Evolutionary conservation across 2,888 invertebrate genomes (phyloP).

Genomic region (Netelia inedita): DNA sequence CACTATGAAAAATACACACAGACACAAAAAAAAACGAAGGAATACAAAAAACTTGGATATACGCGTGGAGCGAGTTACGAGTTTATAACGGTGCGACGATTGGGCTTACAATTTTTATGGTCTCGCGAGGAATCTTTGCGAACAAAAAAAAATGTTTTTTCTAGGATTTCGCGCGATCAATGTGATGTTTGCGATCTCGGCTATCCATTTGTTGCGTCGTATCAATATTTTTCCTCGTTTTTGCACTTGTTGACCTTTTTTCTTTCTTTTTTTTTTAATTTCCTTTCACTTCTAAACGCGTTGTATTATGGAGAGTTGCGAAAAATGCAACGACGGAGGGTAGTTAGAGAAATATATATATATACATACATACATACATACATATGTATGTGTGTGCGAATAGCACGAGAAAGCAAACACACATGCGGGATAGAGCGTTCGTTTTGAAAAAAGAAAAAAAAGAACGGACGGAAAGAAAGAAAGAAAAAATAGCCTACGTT

Average conservation of each 20-base stretch:
- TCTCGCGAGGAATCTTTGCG: constrained; percentile 44
- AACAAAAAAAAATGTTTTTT: constrained; percentile 5
- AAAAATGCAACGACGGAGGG: constrained; percentile 9
- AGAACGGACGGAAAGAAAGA: constrained; percentile 45
- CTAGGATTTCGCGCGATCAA: background rate
- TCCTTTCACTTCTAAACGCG: background rate
- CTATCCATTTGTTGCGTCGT: constrained; percentile 18
- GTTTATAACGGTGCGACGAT: background rate
- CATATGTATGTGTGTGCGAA: constrained; percentile 26
- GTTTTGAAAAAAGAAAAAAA: constrained; percentile 64
- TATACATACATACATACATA: constrained; percentile 55
- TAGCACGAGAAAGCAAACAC: constrained; percentile 23
- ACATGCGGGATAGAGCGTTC: constrained; percentile 64
- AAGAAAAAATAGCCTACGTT: constrained; percentile 35
- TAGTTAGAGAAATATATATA: constrained; percentile 39
- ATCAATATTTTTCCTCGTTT: constrained; percentile 13
- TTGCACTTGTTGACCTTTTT: background rate
- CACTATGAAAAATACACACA: constrained; percentile 9
- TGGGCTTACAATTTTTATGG: background rate
- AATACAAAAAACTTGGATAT: background rate
- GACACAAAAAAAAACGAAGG: background rate
- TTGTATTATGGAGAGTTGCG: background rate
- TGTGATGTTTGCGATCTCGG: constrained; percentile 16
- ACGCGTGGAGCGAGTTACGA: background rate
- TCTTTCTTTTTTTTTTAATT: background rate